These are phyloP conservation scores for Naja naja DNA, from an alignment of 2,113 vertebrate genomes.

Conservation along the genomic window DNA sequence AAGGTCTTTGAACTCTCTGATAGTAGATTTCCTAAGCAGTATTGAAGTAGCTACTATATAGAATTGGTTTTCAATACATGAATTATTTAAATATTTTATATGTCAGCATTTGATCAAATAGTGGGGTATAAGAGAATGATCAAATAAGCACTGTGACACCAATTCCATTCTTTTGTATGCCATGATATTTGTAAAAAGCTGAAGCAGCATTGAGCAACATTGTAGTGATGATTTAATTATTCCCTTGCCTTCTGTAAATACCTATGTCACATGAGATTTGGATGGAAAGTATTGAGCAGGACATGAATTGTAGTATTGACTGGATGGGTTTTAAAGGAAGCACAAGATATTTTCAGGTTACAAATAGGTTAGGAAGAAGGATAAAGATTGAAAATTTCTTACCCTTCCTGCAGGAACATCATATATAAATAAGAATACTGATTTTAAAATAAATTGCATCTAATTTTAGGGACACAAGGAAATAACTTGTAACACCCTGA, in stretches of 20 bases:
- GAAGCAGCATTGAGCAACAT: not conserved
- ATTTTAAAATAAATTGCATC: not conserved
- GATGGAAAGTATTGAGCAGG: not conserved
- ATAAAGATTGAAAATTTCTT: not conserved
- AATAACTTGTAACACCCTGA: not conserved
- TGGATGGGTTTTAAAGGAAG: not conserved
- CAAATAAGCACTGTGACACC: not conserved
- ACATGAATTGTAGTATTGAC: not conserved
- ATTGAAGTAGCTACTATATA: not conserved
- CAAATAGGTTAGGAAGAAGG: not conserved
- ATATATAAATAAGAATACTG: not conserved
- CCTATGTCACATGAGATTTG: not conserved
- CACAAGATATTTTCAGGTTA: not conserved
- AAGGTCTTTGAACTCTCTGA: not conserved
- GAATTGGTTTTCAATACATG: not conserved
- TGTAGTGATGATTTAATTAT: not conserved
- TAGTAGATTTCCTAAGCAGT: not conserved
- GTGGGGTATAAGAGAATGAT: not conserved
- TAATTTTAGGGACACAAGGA: not conserved
- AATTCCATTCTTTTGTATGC: not conserved
- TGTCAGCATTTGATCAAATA: not conserved
- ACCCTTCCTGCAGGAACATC: not conserved
- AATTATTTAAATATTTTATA: not conserved
- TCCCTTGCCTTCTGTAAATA: not conserved
- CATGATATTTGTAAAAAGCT: not conserved